Percentiles rank a stretch among this genome's conserved stretches.
Conservation (phyloP, 2,113 vertebrate genomes). For the Ophthalmolycus amberensis region DNA sequence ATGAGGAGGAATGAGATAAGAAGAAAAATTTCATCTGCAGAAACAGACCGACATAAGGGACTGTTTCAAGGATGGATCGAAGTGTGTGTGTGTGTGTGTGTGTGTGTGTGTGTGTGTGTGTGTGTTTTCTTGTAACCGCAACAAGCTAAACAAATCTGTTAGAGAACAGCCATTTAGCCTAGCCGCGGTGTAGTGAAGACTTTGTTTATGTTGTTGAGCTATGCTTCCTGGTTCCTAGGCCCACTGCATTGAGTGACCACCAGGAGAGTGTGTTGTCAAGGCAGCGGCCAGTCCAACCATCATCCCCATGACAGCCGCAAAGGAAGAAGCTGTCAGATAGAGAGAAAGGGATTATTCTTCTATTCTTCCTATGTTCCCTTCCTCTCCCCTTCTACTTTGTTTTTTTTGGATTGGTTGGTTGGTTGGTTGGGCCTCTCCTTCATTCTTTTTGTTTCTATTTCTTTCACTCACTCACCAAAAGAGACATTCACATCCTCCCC, state of each 20-base stretch:
- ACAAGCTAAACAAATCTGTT: not conserved
- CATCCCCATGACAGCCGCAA: slow-evolving; percentile 39
- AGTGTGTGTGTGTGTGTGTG: not conserved
- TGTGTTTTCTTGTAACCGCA: not conserved
- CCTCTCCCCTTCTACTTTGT: slow-evolving; percentile 15
- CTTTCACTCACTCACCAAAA: slow-evolving; percentile 16
- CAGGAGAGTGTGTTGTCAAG: slow-evolving; percentile 48
- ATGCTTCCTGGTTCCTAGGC: slow-evolving; percentile 46
- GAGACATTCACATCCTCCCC: slow-evolving; percentile 2
- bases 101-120: slow-evolving; percentile 10
- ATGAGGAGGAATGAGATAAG: slow-evolving; percentile 58
- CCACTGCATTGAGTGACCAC: slow-evolving; percentile 49
- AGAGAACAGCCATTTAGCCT: not conserved
- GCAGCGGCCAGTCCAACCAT: slow-evolving; percentile 37
- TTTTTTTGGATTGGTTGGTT: not conserved
- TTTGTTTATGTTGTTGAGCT: slow-evolving; percentile 30
- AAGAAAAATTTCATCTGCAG: slow-evolving; percentile 48
- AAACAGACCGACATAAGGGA: slow-evolving; percentile 22
- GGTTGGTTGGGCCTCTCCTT: slow-evolving; percentile 17
- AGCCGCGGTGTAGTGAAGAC: slow-evolving; percentile 29
- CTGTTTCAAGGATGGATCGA: not conserved
- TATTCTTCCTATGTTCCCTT: slow-evolving; percentile 20
- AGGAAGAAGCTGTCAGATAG: slow-evolving; percentile 55
- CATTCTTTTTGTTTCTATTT: slow-evolving; percentile 25
- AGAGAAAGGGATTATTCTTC: slow-evolving; percentile 54